Evolutionary conservation across 2,888 invertebrate species (phyloP), one percentile per base, ranked within the genome.

Genomic region (Lampropteryx suffumata): DNA sequence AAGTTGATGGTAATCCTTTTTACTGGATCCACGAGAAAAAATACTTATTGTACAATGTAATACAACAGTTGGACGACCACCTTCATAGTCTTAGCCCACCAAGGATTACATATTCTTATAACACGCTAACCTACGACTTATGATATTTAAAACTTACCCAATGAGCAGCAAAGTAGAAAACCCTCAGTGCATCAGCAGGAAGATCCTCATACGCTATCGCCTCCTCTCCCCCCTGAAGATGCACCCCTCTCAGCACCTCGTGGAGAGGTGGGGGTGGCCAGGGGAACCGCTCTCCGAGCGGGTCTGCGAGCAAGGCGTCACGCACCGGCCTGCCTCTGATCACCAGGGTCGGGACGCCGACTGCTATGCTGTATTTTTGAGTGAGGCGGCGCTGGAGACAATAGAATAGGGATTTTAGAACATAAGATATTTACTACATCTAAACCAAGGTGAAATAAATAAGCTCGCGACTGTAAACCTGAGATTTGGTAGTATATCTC

Each of bases 131-230:
- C n/a, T n/a, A n/a, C n/a, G n/a, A n/a, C n/a, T n/a, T n/a, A n/a
- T n/a, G n/a, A n/a, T n/a, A n/a, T n/a, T n/a, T n/a, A n/a, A 3
- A 45, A 79, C 92, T 90, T 83, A 97, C 97, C 97, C 97, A 97
- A 78, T 96, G 95, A 12, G 97, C 97, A 50, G 96, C 96, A 79
- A 97, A 97, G 76, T 96, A 96, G 67, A 97, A 93, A 30, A 95
- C 96, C 68, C 94, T 93, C 44, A 95, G 91, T 0, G 83, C 79
- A 61, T 92, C 93, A 64, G 90, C 90, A 0, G 93, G 92, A 12
- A 94, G 76, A 53, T 93, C 92, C 12, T 91, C 91, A 67, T 93
- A 93, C 12, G 89, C 73, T 67, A 83, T 90, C 24, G 72, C 79
- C 41, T 68, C 76, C 0, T 57, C 67, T 0, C 78, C 75, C 0